Evolutionary conservation across 2,797 vertebrate genomes (phyloP).

Genomic region (Pelochelys cantorii): DNA sequence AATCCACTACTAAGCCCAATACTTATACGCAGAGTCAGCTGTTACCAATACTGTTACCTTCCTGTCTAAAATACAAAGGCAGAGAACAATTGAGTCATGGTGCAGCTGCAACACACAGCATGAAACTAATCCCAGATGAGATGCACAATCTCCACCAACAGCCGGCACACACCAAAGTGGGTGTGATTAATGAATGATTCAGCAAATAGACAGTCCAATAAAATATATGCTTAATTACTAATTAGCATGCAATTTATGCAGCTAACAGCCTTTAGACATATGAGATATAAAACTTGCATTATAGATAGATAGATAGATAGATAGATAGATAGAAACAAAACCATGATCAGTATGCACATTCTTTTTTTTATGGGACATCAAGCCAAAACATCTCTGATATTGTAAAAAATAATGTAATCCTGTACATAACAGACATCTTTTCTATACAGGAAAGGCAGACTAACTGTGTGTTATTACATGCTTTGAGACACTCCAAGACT

Average conservation of each 20-base stretch:
- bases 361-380: neutral
- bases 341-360: neutral
- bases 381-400: neutral
- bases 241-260: constrained; percentile 87
- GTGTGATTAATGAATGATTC: constrained; percentile 87
- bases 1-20: constrained; percentile 72
- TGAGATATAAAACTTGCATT: constrained; percentile 72
- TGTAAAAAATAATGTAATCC: neutral
- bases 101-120: constrained; percentile 74
- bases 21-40: constrained; percentile 44
- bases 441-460: neutral
- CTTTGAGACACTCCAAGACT: neutral
- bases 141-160: constrained; percentile 48
- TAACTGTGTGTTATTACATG: neutral
- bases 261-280: constrained; percentile 81
- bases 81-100: constrained; percentile 42
- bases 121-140: constrained; percentile 75
- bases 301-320: neutral
- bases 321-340: neutral
- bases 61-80: constrained; percentile 57
- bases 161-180: constrained; percentile 81
- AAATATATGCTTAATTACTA: constrained; percentile 93
- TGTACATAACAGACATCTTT: neutral
- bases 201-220: constrained; percentile 87
- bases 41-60: constrained; percentile 36